phyloP scores from a whole-genome alignment of 2,113 vertebrate species.

The Tachysurus vachellii region DNA sequence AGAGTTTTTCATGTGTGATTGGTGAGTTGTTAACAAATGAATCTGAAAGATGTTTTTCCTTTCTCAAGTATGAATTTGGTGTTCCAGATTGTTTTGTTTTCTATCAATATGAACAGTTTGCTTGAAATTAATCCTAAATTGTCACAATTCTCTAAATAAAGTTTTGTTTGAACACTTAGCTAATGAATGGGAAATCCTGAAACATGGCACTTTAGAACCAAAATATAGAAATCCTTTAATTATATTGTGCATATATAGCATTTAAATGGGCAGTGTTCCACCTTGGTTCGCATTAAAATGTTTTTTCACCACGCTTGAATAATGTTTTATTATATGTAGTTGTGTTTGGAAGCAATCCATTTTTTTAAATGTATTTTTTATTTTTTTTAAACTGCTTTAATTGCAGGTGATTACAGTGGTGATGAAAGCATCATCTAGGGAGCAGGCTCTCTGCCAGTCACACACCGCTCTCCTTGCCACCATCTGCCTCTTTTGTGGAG shows the following conservation, averaged over 20 bases:
- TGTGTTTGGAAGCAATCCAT: neutral
- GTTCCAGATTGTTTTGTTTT: neutral
- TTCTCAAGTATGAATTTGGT: neutral
- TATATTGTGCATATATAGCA: neutral
- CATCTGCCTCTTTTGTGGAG: slow-evolving; percentile 87
- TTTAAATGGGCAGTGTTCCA: neutral
- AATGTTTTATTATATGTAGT: neutral
- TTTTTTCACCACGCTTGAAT: neutral
- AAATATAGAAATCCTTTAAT: neutral
- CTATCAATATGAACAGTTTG: neutral
- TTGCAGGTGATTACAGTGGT: slow-evolving; percentile 83
- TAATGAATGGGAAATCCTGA: neutral
- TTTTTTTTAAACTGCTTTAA: neutral
- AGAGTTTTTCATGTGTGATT: neutral
- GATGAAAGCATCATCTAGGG: slow-evolving; percentile 73
- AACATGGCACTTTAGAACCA: neutral
- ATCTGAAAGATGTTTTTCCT: neutral
- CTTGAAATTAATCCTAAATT: neutral
- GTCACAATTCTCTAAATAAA: neutral
- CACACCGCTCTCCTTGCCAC: slow-evolving; percentile 71
- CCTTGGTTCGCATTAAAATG: neutral
- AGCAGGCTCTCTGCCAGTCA: slow-evolving; percentile 63
- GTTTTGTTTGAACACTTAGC: neutral
- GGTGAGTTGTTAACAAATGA: neutral
- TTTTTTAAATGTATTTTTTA: too few relatives aligned